Conservation (phyloP, 2,113 vertebrate species). For the Brienomyrus brachyistius region DNA sequence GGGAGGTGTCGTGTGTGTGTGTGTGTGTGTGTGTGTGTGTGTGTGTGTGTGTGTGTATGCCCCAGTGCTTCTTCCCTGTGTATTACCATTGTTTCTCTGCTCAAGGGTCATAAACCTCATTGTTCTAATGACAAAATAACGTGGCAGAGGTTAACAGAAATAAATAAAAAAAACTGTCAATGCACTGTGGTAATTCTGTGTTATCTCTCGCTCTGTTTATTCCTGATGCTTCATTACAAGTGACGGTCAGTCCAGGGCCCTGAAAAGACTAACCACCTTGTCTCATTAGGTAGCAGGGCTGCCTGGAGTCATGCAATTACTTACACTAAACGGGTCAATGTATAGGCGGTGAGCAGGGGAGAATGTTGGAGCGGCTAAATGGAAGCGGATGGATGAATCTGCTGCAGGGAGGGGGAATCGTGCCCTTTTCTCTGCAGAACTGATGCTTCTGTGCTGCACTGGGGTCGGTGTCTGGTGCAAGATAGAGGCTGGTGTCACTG, state of each 20-base stretch:
- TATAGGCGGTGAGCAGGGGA: not conserved
- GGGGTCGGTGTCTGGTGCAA: not conserved
- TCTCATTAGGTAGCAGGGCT: conserved; percentile 7
- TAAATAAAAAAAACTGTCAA: not conserved
- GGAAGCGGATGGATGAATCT: conserved; percentile 4
- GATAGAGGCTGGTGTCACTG: not conserved
- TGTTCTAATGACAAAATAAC: not conserved
- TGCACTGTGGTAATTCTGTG: conserved; percentile 1
- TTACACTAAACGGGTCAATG: conserved; percentile 20
- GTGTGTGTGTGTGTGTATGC: not conserved
- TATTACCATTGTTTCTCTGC: not conserved
- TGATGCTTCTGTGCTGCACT: not conserved
- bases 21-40: not conserved
- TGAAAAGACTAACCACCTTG: not conserved
- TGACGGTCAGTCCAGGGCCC: conserved; percentile 3
- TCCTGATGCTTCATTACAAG: not conserved
- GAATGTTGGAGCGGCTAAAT: conserved; percentile 5
- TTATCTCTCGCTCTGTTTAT: conserved; percentile 15
- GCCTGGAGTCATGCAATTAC: conserved; percentile 9
- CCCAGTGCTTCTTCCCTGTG: not conserved
- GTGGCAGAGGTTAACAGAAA: not conserved
- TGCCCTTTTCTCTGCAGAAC: not conserved
- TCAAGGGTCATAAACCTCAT: conserved; percentile 3
- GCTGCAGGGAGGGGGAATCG: not conserved
- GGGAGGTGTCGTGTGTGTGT: not conserved